Conservation (phyloP, 1,140 invertebrate genomes). For the Drosophila bocqueti region DNA sequence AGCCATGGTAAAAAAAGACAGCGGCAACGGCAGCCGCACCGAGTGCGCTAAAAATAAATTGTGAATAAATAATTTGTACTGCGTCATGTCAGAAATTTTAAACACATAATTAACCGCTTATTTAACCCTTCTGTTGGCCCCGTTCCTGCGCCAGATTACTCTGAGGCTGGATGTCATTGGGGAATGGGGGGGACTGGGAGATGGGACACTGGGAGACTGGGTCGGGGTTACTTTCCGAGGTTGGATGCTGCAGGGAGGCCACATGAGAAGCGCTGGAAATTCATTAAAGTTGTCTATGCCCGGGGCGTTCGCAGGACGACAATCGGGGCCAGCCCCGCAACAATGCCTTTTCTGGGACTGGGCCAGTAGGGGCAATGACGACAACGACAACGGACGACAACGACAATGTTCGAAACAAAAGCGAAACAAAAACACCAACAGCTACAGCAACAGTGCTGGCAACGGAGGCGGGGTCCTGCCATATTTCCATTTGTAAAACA, state of each 20-base stretch:
- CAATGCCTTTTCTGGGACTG: conserved; percentile 59
- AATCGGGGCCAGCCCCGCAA: conserved; percentile 76
- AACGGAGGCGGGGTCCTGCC: conserved; percentile 23
- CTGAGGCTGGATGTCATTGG: conserved; percentile 23
- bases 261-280: conserved; percentile 66
- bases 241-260: conserved; percentile 29
- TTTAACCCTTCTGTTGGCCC: conserved; percentile 75
- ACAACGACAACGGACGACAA: conserved; percentile 63
- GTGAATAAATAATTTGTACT: conserved; percentile 83
- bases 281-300: conserved; percentile 83
- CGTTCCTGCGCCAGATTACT: conserved; percentile 65
- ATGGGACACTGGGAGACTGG: neutral
- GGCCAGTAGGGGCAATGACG: conserved; percentile 73
- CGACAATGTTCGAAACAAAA: conserved; percentile 79
- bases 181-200: conserved; percentile 2
- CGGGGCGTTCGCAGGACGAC: conserved; percentile 78
- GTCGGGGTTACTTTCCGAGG: conserved; percentile 6
- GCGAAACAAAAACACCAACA: conserved; percentile 74
- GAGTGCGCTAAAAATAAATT: conserved; percentile 77
- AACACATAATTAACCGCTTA: conserved; percentile 84
- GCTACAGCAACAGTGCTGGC: conserved; percentile 34
- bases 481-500: conserved; percentile 63
- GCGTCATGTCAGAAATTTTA: conserved; percentile 83
- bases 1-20: conserved; percentile 23
- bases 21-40: conserved; percentile 20